These are phyloP conservation scores for Saiga tatarica DNA, from an alignment of 2,113 vertebrate genomes.

Conservation along the genomic window DNA sequence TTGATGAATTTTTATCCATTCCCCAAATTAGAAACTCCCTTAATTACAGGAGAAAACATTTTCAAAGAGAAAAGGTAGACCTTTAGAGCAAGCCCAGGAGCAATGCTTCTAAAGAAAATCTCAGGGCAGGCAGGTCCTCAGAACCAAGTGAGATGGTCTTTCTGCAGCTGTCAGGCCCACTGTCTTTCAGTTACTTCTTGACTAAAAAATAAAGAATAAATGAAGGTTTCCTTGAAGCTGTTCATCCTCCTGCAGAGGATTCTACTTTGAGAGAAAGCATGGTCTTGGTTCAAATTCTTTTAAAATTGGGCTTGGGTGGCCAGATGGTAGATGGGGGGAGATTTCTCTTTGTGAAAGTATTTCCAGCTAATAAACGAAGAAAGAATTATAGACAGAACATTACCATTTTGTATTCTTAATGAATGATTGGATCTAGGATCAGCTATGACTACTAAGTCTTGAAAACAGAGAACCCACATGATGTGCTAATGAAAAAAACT, in stretches of 20 bases:
- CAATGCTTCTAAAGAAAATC: slow-evolving; percentile 42
- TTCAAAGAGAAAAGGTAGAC: slow-evolving; percentile 44
- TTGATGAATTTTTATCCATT: slow-evolving; percentile 65
- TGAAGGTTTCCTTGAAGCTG: slow-evolving; percentile 22
- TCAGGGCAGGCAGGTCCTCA: neutral
- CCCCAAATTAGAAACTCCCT: slow-evolving; percentile 58
- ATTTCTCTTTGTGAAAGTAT: neutral
- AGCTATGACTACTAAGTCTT: neutral
- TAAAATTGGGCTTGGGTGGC: neutral
- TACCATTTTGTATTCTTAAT: neutral
- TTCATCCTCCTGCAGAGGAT: neutral
- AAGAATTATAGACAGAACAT: neutral
- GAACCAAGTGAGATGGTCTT: neutral
- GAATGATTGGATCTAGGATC: neutral
- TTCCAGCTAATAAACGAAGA: neutral
- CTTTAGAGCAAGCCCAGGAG: slow-evolving; percentile 7
- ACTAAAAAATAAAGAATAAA: slow-evolving; percentile 40
- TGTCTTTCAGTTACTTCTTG: slow-evolving; percentile 1
- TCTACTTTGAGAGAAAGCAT: slow-evolving; percentile 3
- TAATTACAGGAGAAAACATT: slow-evolving; percentile 68
- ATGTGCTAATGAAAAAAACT: neutral
- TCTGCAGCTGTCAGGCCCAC: neutral
- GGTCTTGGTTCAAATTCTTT: neutral
- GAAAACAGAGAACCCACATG: neutral
- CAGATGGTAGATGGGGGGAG: neutral